These are phyloP conservation scores for Tauraco erythrolophus DNA, from an alignment of 2,113 vertebrate species.

Conservation along the genomic window DNA sequence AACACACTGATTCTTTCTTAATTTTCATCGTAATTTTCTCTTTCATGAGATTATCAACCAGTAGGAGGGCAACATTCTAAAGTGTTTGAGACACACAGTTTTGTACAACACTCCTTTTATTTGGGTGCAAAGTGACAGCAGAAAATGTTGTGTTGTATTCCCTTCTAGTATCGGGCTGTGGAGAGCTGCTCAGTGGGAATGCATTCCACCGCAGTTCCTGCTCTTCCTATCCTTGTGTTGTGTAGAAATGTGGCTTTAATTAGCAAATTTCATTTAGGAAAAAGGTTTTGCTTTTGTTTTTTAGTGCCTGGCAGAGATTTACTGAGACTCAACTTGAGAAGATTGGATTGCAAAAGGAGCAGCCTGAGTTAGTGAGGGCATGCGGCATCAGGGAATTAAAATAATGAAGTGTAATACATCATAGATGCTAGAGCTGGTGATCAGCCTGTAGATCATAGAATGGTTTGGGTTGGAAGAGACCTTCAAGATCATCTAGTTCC, in stretches of 20 bases:
- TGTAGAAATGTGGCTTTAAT: neutral
- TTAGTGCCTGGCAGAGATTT: neutral
- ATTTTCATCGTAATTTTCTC: neutral
- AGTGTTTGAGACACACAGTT: neutral
- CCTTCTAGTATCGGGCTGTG: accelerated
- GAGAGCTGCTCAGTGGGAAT: neutral
- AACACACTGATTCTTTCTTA: accelerated
- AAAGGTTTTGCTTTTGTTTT: neutral
- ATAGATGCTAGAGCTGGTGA: neutral
- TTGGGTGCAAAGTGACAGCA: too few species aligned
- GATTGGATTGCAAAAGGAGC: neutral
- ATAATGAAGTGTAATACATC: neutral
- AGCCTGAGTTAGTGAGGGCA: neutral
- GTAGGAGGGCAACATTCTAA: accelerated
- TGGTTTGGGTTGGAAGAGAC: too few species aligned
- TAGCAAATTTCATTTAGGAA: neutral
- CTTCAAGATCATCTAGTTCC: too few species aligned
- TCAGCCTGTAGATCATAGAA: too few species aligned
- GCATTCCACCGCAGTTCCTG: accelerated
- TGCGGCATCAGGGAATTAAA: neutral
- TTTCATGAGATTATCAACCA: neutral
- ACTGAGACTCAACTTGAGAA: neutral
- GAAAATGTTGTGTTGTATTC: accelerated
- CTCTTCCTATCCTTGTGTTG: too few species aligned
- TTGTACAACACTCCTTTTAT: too few species aligned